A percentile compares a stretch with the other conserved stretches of the same genome.
Evolutionary conservation across 2,888 invertebrate genomes (phyloP).

Genomic region (Esperia sulphurella): DNA sequence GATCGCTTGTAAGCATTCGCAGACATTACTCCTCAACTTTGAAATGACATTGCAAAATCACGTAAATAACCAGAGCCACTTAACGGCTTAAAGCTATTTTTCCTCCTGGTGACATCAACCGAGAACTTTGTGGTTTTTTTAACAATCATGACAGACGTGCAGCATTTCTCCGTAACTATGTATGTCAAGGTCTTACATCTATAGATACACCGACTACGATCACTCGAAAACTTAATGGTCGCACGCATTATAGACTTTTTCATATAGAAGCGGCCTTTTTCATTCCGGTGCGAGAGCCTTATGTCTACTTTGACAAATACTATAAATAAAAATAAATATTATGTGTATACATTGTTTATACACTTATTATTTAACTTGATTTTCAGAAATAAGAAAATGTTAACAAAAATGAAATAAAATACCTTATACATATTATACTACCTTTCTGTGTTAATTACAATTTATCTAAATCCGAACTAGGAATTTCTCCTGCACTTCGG

Average conservation of each 20-base stretch:
- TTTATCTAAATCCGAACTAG: no score
- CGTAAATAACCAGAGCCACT: conserved; percentile 38
- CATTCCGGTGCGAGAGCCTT: no score
- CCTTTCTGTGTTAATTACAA: no score
- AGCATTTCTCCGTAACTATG: conserved; percentile 37
- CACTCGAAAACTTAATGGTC: not conserved
- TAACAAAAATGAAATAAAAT: no score
- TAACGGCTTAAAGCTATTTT: conserved; percentile 43
- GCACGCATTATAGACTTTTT: not conserved
- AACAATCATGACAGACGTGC: conserved; percentile 37
- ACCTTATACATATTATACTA: no score
- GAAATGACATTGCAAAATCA: conserved; percentile 9
- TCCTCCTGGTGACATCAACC: conserved; percentile 48
- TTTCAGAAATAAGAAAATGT: no score
- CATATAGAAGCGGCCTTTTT: no score
- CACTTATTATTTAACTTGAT: no score
- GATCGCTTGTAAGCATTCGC: conserved; percentile 6
- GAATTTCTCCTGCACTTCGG: no score
- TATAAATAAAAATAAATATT: no score
- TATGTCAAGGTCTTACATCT: conserved; percentile 50
- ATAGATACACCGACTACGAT: not conserved
- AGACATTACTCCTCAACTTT: conserved; percentile 27
- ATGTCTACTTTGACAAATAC: no score
- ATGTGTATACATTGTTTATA: no score
- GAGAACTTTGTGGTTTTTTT: conserved; percentile 35